Evolutionary conservation across 2,888 invertebrate genomes (phyloP).

Genomic region (Dasysyrphus albostriatus): DNA sequence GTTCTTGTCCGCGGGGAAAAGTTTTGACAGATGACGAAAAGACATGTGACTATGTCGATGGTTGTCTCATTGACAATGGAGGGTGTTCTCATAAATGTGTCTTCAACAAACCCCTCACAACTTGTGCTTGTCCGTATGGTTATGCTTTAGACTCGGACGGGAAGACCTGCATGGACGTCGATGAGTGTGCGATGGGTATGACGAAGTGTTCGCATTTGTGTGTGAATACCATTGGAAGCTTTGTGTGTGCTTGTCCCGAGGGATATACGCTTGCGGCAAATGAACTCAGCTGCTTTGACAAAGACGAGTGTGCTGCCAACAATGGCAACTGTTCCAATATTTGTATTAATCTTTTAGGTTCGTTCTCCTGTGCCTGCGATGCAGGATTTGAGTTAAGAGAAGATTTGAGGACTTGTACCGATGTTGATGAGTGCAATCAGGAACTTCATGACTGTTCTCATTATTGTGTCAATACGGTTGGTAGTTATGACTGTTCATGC

Average conservation of each 20-base stretch:
- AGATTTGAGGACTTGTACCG: slow-evolving; percentile 83
- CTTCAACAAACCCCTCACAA: slow-evolving; percentile 83
- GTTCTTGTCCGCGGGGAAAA: slow-evolving; percentile 80
- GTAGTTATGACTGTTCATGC: slow-evolving; percentile 86
- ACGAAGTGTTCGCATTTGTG: slow-evolving; percentile 87
- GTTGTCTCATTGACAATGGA: slow-evolving; percentile 84
- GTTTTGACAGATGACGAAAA: slow-evolving; percentile 78
- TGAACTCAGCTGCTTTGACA: slow-evolving; percentile 83
- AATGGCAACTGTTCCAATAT: slow-evolving; percentile 85
- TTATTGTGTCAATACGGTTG: slow-evolving; percentile 85
- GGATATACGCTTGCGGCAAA: slow-evolving; percentile 83
- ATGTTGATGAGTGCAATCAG: slow-evolving; percentile 84
- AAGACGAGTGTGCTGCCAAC: slow-evolving; percentile 85
- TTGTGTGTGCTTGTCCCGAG: slow-evolving; percentile 84
- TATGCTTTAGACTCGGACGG: slow-evolving; percentile 83
- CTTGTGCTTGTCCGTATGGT: slow-evolving; percentile 86
- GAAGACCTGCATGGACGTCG: slow-evolving; percentile 84
- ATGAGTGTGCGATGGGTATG: slow-evolving; percentile 85
- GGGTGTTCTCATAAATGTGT: slow-evolving; percentile 84
- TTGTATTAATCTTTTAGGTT: slow-evolving; percentile 86
- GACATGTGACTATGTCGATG: slow-evolving; percentile 84
- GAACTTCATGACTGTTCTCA: slow-evolving; percentile 84
- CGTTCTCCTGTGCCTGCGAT: slow-evolving; percentile 84
- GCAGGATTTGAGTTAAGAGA: slow-evolving; percentile 81
- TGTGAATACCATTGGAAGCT: slow-evolving; percentile 84